Base-by-base conservation (phyloP, 2,113 vertebrate species). In the Pterocles gutturalis region DNA sequence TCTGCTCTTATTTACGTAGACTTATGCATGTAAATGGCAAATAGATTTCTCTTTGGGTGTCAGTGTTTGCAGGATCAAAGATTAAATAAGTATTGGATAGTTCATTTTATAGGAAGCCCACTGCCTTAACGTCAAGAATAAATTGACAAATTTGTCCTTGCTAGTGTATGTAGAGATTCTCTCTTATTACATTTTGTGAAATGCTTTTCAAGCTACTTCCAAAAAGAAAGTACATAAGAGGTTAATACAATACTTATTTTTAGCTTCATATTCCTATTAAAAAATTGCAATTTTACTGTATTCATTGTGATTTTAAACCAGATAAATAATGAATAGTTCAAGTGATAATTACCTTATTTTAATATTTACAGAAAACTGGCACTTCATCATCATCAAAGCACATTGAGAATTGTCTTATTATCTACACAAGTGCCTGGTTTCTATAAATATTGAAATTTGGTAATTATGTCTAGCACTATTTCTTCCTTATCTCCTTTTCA, bases 321-420 rank as follows among this genome's bases (percentile, higher is more conserved):
- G 87, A 97, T 96, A 97, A 98, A 97, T 96, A 96, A 98, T 93
- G 93, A 97, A 96, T 93, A 95, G 95, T 96, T 95, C 80, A 95
- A 95, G 84, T 36, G 89, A 97, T 97, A 97, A 98, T 96, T 94
- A 94, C 70, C 73, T 97, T 96, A 95, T 98, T 97, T 98, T 95
- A 97, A 96, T 98, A 97, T 98, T 98, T 98, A 97, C 97, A 97
- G 93, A 97, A 98, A 98, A 95, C 71, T 86, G 70, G 73, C 85
- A 97, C 96, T 98, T 97, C 80, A 93, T 95, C 97, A 85, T 94
- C 93, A 98, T 97, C 97, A 98, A 95, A 97, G 85, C 71, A 96
- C 43, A 91, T 53, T 82, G 83, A 94, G 75, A 97, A 96, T 96
- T 97, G 70, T 96, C 67, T 93, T 97, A 89, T 97, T 97, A 97